Evolutionary conservation across 2,888 invertebrate genomes (phyloP).

Genomic region (Odontocolon sp.): DNA sequence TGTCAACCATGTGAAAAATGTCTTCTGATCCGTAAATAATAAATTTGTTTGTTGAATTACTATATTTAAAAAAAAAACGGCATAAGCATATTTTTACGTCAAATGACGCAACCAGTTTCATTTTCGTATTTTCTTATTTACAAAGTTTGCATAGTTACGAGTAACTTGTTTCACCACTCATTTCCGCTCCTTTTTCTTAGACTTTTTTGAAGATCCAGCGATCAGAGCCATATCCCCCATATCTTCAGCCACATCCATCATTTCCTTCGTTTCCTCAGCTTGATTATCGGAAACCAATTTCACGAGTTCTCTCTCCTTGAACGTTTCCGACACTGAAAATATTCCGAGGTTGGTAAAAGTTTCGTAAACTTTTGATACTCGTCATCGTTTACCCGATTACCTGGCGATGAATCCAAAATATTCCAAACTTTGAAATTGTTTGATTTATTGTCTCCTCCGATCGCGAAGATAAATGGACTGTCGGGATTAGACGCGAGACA

Average conservation of each 20-base stretch:
- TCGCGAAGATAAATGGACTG: constrained; percentile 89
- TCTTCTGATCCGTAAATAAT: constrained; percentile 58
- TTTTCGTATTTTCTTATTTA: constrained; percentile 43
- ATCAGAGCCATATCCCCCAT: constrained; percentile 67
- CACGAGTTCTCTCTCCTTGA: constrained; percentile 62
- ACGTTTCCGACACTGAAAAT: constrained; percentile 68
- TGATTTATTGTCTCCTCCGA: constrained; percentile 93
- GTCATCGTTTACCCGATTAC: constrained; percentile 77
- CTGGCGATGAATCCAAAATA: constrained; percentile 83
- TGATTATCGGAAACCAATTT: constrained; percentile 3
- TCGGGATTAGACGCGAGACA: constrained; percentile 89
- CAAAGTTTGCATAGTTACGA: constrained; percentile 16
- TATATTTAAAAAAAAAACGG: constrained; percentile 40
- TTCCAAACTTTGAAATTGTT: constrained; percentile 88
- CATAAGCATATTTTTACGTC: neutral
- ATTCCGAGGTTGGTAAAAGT: constrained; percentile 29
- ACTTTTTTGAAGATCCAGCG: constrained; percentile 41
- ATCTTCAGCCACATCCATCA: constrained; percentile 73
- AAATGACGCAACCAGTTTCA: neutral
- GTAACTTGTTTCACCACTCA: neutral
- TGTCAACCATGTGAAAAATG: constrained; percentile 51
- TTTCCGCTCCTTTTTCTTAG: constrained; percentile 48
- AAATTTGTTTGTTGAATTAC: constrained; percentile 60
- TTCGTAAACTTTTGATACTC: neutral
- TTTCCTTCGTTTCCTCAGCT: constrained; percentile 56